A percentile compares a stretch with the other conserved stretches of the same genome.
phyloP scores from a whole-genome alignment of 2,113 vertebrate species.

The Dascyllus trimaculatus region DNA sequence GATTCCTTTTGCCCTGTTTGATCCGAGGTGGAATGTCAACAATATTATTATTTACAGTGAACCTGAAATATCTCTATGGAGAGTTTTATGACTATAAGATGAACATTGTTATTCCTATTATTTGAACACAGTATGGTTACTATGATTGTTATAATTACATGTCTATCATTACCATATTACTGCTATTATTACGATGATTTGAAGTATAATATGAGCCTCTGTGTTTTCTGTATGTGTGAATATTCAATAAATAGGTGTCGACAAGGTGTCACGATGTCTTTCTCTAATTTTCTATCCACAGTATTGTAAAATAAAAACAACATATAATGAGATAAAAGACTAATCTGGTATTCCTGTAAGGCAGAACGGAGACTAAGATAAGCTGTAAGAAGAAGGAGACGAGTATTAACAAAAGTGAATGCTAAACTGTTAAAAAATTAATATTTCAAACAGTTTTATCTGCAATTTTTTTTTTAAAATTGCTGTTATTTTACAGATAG shows the following conservation, averaged over 20 bases:
- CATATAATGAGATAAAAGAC: too few species aligned
- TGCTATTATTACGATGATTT: slow-evolving; percentile 73
- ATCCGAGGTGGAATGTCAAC: slow-evolving; percentile 44
- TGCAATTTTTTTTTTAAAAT: too few species aligned
- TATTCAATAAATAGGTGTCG: slow-evolving; percentile 85
- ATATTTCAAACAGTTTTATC: too few species aligned
- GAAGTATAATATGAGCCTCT: slow-evolving; percentile 75
- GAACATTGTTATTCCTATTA: slow-evolving; percentile 49
- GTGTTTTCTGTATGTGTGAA: slow-evolving; percentile 89
- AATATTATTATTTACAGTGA: slow-evolving; percentile 57
- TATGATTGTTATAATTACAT: slow-evolving; percentile 60
- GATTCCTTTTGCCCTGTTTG: slow-evolving; percentile 54
- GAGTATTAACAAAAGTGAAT: too few species aligned
- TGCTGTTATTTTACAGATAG: too few species aligned
- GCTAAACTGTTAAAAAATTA: too few species aligned
- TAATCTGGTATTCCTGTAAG: too few species aligned
- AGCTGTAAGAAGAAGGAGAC: too few species aligned
- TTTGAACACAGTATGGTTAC: slow-evolving; percentile 61
- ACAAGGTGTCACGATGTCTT: slow-evolving; percentile 17
- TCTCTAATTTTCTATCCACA: neutral
- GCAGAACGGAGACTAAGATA: too few species aligned
- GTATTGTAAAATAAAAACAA: too few species aligned
- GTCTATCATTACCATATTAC: slow-evolving; percentile 65
- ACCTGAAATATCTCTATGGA: slow-evolving; percentile 54
- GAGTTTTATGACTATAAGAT: slow-evolving; percentile 54